A percentile compares a stretch with the other conserved stretches of the same genome.
Conservation (phyloP, 1,140 invertebrate genomes). For the Formica selysi region DNA sequence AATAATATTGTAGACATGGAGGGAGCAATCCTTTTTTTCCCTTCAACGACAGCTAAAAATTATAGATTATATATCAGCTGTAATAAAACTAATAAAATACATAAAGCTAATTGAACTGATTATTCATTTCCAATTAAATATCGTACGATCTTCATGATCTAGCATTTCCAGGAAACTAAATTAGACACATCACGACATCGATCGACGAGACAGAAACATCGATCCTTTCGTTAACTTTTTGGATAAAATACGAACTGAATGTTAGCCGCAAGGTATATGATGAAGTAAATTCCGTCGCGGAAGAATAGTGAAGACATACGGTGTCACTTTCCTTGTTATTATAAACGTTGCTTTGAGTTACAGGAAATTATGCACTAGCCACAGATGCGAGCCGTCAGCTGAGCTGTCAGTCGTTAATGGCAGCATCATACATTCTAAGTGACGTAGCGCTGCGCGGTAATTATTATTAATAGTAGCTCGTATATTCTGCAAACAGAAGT, state of each 20-base stretch:
- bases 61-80: not conserved
- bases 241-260: slow-evolving; percentile 2
- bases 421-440: slow-evolving; percentile 54
- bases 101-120: slow-evolving; percentile 33
- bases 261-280: not conserved
- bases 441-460: slow-evolving; percentile 44
- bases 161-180: slow-evolving; percentile 9
- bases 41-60: not conserved
- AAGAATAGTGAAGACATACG: slow-evolving; percentile 53
- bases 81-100: not conserved
- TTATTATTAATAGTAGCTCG: slow-evolving; percentile 61
- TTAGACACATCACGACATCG: slow-evolving; percentile 12
- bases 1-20: not conserved
- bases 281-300: slow-evolving; percentile 47
- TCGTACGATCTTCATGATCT: not conserved
- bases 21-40: not conserved
- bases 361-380: slow-evolving; percentile 39
- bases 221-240: slow-evolving; percentile 42
- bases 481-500: slow-evolving; percentile 55
- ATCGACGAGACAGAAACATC: not conserved
- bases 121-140: slow-evolving; percentile 27
- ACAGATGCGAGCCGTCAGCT: slow-evolving; percentile 52
- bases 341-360: slow-evolving; percentile 47
- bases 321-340: slow-evolving; percentile 64
- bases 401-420: slow-evolving; percentile 59